Percentiles rank a stretch among this genome's conserved stretches.
These are phyloP conservation scores for Corythoichthys haematopterus DNA, from an alignment of 2,113 vertebrate species.

Conservation along the genomic window DNA sequence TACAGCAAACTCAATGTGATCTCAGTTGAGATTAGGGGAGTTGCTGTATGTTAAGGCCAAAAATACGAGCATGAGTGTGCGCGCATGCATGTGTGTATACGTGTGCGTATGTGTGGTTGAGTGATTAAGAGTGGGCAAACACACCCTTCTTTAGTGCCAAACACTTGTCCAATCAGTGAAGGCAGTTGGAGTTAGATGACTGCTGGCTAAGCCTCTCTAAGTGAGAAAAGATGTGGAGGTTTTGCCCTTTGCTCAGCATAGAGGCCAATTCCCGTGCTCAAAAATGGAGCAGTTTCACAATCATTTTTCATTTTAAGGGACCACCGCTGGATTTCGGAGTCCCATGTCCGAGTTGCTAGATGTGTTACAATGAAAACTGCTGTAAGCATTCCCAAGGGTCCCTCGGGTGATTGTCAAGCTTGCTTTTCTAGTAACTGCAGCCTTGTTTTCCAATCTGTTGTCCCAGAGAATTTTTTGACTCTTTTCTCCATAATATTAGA, in stretches of 20 bases:
- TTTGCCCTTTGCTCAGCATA: conserved; percentile 21
- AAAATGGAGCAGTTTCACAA: conserved; percentile 40
- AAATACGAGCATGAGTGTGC: too few relatives aligned
- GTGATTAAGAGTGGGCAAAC: conserved; percentile 57
- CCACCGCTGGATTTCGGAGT: conserved; percentile 51
- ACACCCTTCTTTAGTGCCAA: conserved; percentile 43
- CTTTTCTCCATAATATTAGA: conserved; percentile 7
- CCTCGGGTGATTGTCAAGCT: conserved; percentile 37
- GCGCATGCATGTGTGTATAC: conserved; percentile 8
- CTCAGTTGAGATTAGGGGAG: conserved; percentile 12
- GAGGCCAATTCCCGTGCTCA: conserved; percentile 23
- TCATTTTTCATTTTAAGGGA: conserved; percentile 45
- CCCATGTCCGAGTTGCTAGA: too few relatives aligned
- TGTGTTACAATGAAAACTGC: conserved; percentile 43
- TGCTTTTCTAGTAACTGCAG: conserved; percentile 49
- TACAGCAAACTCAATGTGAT: conserved; percentile 1
- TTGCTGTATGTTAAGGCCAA: conserved; percentile 17
- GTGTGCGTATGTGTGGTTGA: conserved; percentile 22
- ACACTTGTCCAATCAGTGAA: conserved; percentile 54
- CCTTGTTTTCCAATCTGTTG: conserved; percentile 43
- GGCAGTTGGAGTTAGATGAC: conserved; percentile 45
- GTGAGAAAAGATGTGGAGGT: conserved; percentile 54
- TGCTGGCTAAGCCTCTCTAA: conserved; percentile 50
- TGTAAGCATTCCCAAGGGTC: conserved; percentile 54
- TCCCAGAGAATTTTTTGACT: conserved; percentile 30